Percentiles rank a stretch among this genome's conserved stretches.
These are phyloP conservation scores for Rhopalosiphum padi DNA, from an alignment of 1,140 invertebrate species.

Conservation along the genomic window DNA sequence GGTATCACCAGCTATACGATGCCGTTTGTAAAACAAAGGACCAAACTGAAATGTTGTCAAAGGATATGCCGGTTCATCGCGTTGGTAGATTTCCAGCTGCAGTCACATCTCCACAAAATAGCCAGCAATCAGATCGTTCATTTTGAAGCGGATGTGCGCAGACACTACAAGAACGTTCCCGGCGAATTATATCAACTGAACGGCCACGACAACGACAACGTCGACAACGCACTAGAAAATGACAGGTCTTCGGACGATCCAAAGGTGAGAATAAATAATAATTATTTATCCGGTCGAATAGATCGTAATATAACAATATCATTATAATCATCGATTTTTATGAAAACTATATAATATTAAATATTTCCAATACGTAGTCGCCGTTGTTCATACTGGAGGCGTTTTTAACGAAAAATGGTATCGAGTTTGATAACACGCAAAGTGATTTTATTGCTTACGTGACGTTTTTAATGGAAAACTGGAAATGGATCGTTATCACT, in stretches of 20 bases:
- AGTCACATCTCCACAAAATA: constrained; percentile 24
- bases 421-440: background rate
- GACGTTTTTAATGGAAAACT: constrained; percentile 16
- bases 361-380: background rate
- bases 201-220: background rate
- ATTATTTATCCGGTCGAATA: background rate
- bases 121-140: background rate
- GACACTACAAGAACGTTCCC: constrained; percentile 26
- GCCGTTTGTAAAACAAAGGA: constrained; percentile 26
- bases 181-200: background rate
- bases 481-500: constrained; percentile 18
- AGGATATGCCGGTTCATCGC: constrained; percentile 31
- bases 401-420: background rate
- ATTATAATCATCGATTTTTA: background rate
- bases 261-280: constrained; percentile 1
- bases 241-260: constrained; percentile 20
- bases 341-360: background rate
- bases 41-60: constrained; percentile 19
- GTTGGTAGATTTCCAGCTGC: background rate
- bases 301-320: background rate
- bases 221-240: background rate
- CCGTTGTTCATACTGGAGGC: constrained; percentile 13
- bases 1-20: background rate
- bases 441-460: background rate
- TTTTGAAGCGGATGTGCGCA: background rate